Conservation (phyloP, 2,888 invertebrate genomes). For the Conus canariensis region DNA sequence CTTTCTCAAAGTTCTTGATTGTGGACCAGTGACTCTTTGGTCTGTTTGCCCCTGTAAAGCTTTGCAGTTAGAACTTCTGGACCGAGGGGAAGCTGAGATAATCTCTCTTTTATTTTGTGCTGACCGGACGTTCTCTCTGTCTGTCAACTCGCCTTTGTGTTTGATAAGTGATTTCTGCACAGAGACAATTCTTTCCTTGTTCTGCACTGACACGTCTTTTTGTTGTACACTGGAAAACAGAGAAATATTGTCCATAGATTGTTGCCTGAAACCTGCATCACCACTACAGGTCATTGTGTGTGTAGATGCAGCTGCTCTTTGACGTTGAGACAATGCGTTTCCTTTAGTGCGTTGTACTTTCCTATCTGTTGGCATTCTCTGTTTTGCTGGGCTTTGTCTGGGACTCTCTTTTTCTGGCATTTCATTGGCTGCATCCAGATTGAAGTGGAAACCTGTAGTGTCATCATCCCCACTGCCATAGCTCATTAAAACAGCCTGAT, state of each 20-base stretch:
- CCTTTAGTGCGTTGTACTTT: not conserved
- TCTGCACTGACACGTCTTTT: not conserved
- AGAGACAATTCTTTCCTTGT: not conserved
- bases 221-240: not conserved
- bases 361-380: not conserved
- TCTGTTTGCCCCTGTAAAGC: not conserved
- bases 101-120: not conserved
- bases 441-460: conserved; percentile 32
- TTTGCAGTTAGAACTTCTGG: not conserved
- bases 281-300: too few relatives aligned
- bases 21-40: not conserved
- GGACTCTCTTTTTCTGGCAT: not conserved
- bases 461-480: conserved; percentile 25
- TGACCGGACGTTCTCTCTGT: not conserved
- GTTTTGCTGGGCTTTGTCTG: not conserved
- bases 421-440: not conserved
- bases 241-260: not conserved
- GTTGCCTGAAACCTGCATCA: not conserved
- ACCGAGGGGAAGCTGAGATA: not conserved
- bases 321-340: not conserved
- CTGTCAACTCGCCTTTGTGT: not conserved
- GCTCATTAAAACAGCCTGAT: not conserved
- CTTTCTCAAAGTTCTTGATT: conserved; percentile 24
- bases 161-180: not conserved
- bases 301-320: not conserved